phyloP scores from a whole-genome alignment of 2,113 vertebrate species.

The Brevimyrus niger region DNA sequence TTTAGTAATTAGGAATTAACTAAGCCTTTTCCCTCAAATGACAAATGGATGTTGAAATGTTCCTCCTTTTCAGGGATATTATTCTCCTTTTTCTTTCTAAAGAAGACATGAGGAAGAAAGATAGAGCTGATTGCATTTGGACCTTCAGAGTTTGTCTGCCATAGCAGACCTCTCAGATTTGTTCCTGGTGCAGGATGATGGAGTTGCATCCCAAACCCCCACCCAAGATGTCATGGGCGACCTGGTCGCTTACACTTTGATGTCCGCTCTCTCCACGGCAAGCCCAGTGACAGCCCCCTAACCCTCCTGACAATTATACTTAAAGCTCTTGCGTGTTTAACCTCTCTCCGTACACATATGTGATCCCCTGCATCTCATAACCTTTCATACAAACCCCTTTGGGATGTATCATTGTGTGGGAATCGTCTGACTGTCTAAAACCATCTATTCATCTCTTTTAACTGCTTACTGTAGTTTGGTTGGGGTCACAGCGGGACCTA shows the following conservation, averaged over 20 bases:
- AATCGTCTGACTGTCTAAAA: background rate
- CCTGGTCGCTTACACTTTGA: slow-evolving; percentile 35
- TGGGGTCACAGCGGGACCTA: background rate
- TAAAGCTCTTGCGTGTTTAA: background rate
- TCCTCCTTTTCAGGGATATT: background rate
- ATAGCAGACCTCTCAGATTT: background rate
- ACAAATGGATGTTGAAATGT: background rate
- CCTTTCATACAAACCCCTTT: no score
- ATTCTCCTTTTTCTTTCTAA: background rate
- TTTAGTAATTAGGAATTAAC: background rate
- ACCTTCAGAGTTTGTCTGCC: background rate
- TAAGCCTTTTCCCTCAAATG: background rate
- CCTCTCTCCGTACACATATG: background rate
- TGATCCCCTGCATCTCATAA: background rate
- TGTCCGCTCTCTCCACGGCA: slow-evolving; percentile 25
- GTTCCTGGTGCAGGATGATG: background rate
- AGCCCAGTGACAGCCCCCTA: slow-evolving; percentile 23
- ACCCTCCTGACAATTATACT: background rate
- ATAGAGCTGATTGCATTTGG: background rate
- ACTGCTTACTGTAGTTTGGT: background rate
- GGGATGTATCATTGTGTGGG: background rate
- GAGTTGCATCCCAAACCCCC: background rate
- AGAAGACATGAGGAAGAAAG: background rate
- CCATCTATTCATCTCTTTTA: background rate
- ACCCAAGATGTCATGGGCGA: slow-evolving; percentile 24